Conservation (phyloP, 2,113 vertebrate species). For the Macrotus californicus region DNA sequence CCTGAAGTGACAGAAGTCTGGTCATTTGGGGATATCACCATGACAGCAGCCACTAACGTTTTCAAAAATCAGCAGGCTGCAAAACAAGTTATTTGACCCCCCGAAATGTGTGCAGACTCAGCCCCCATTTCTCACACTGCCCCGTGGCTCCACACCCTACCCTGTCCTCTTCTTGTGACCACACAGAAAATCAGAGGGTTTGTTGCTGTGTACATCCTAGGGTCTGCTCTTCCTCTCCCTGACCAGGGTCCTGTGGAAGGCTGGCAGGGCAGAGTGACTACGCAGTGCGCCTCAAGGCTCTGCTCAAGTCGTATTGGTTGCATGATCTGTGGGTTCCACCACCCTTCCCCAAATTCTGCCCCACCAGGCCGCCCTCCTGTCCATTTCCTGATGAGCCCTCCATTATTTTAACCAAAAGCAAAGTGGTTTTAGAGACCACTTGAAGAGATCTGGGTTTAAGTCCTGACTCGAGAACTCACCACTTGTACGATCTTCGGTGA, state of each 20-base stretch:
- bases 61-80: neutral
- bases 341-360: neutral
- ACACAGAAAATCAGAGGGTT: neutral
- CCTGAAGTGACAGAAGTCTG: neutral
- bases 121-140: neutral
- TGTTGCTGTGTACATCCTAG: neutral
- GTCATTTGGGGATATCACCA: neutral
- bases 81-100: neutral
- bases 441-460: neutral
- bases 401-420: neutral
- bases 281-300: neutral
- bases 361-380: neutral
- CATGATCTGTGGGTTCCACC: fast-evolving
- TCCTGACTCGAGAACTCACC: neutral
- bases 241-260: neutral
- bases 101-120: neutral
- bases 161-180: no score
- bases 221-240: neutral
- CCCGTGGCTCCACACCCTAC: neutral
- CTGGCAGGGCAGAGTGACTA: neutral
- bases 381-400: neutral
- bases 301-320: neutral
- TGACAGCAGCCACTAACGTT: neutral
- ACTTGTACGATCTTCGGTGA: neutral
- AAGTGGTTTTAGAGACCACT: neutral